Base-by-base conservation (phyloP, 2,888 invertebrate genomes). In the Tricholauxania praeusta region DNA sequence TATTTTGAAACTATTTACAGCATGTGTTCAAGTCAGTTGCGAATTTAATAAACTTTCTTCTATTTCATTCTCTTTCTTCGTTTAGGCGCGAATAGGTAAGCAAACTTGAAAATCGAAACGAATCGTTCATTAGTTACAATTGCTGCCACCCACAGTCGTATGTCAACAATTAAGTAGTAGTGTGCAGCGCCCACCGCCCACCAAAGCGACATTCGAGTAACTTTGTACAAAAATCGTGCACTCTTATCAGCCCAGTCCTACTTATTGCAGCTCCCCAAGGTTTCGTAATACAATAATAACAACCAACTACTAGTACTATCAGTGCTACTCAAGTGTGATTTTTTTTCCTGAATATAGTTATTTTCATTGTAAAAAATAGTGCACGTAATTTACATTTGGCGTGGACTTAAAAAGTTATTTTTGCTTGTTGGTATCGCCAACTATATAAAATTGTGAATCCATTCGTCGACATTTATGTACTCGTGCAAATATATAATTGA, bases 191-290 rank as follows among this genome's bases (percentile, higher is more conserved):
- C 48, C 17, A 69, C 49, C 22, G 32, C 15, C 66, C 19, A 19
- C 14, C 15, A 62, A 62, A n/a, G 15, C 63, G 12, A 48, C 17
- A 55, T 57, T 32, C 51, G 28, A 52, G 12, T 19, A 28, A 32
- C 51, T 22, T 19, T 39, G 17, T 32, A 28, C 49, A n/a, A 19
- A 51, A 51, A 52, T 66, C 53, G 10, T 39, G 7, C 39, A 39
- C 8, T 57, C 55, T 67, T 67, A 67, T 67, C 57, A 19, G 19
- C 15, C 67, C 39, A 39, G 55, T 55, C 17, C 53, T 55, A 69
- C 22, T 49, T 15, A 48, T 17, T 39, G 19, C 69, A 51, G 22
- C 68, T 60, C 28, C 60, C 28, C 60, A 69, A 60, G 67, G 67
- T 19, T 39, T 39, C 57, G 60, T 22, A 69, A 60, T 60, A 60